phyloP scores from a whole-genome alignment of 2,797 vertebrate species.

The Gobionotothen gibberifrons region DNA sequence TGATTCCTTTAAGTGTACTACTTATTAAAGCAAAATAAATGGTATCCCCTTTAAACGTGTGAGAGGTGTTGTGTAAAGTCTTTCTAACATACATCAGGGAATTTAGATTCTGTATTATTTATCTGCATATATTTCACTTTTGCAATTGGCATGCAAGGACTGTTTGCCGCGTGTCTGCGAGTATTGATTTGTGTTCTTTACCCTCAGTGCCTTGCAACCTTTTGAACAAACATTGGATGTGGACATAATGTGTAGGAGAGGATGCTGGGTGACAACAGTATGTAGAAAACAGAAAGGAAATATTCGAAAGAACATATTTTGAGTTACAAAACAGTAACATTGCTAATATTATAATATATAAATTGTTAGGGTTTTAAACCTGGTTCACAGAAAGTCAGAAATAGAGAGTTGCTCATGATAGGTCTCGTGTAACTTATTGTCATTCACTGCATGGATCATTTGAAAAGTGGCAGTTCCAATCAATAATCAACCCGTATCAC shows the following conservation, averaged over 20 bases:
- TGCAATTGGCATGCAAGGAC: not conserved
- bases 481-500: slow-evolving; percentile 47
- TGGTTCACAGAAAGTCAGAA: not conserved
- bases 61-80: too few species aligned
- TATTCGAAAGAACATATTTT: not conserved
- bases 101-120: not conserved
- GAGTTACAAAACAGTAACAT: not conserved
- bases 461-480: slow-evolving; percentile 42
- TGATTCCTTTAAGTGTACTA: not conserved
- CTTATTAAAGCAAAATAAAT: too few species aligned
- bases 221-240: slow-evolving; percentile 10
- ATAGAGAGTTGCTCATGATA: too few species aligned
- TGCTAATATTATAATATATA: too few species aligned
- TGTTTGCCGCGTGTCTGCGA: not conserved
- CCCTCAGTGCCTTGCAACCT: not conserved
- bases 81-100: too few species aligned
- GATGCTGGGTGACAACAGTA: not conserved
- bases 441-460: slow-evolving; percentile 6
- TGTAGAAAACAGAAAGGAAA: not conserved
- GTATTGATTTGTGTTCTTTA: slow-evolving; percentile 8
- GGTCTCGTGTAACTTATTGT: not conserved
- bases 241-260: not conserved
- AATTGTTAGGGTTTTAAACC: not conserved
- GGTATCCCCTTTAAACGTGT: too few species aligned
- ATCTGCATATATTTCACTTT: slow-evolving; percentile 1